Conservation (phyloP, 2,113 vertebrate species). For the Amazona vittata region DNA sequence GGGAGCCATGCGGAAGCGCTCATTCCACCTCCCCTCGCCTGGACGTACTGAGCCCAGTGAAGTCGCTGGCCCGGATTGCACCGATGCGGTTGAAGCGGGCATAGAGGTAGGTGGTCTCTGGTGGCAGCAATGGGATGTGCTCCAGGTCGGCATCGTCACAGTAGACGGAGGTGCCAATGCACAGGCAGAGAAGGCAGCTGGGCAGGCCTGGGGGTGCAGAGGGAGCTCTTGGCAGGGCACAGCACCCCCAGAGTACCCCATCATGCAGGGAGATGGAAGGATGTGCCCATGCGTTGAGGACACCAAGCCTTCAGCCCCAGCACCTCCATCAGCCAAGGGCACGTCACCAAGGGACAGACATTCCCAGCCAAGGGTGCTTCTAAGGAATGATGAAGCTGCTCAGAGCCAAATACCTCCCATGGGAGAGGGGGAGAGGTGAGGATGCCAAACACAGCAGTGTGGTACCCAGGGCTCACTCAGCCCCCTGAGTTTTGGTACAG, state of each 20-base stretch:
- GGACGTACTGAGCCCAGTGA: slow-evolving; percentile 77
- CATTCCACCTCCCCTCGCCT: neutral
- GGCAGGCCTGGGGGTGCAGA: slow-evolving; percentile 70
- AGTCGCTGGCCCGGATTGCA: slow-evolving; percentile 62
- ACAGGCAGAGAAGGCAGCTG: slow-evolving; percentile 82
- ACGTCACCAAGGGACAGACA: neutral
- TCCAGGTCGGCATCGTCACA: slow-evolving; percentile 77
- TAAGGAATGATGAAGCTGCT: neutral
- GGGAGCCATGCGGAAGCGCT: rapidly evolving
- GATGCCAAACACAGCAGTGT: neutral
- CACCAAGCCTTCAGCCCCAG: neutral
- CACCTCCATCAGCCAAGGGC: neutral
- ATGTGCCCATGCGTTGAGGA: rapidly evolving
- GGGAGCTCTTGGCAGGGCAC: rapidly evolving
- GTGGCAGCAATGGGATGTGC: slow-evolving; percentile 77
- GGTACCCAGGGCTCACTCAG: neutral
- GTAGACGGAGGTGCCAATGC: slow-evolving; percentile 82
- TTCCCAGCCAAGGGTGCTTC: neutral
- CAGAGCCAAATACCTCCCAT: neutral
- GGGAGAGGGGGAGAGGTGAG: neutral
- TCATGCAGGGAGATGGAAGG: neutral
- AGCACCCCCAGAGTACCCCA: rapidly evolving
- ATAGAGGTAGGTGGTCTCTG: slow-evolving; percentile 79
- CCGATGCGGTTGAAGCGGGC: slow-evolving; percentile 83
- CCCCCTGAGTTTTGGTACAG: neutral